A percentile compares a stretch with the other conserved stretches of the same genome.
phyloP scores from a whole-genome alignment of 1,140 invertebrate genomes.

The Conopomorpha cramerella region DNA sequence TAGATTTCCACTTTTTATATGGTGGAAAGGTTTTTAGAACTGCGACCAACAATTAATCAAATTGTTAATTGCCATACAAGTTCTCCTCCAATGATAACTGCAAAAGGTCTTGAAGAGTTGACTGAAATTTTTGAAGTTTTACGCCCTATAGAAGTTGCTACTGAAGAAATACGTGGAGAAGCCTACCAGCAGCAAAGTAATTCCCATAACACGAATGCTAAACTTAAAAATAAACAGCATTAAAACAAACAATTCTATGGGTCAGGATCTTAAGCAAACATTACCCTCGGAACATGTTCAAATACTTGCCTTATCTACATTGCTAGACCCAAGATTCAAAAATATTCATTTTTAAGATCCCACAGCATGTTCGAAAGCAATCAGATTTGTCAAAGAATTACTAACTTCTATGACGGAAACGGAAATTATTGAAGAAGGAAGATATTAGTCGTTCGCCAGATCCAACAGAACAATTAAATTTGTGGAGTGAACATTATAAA shows the following conservation, averaged over 20 bases:
- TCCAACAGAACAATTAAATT: too few species aligned
- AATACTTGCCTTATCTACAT: conserved; percentile 14
- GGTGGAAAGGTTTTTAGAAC: conserved; percentile 18
- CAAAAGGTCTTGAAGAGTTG: conserved; percentile 10
- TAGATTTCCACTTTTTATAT: conserved; percentile 23
- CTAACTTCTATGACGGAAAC: too few species aligned
- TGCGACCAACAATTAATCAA: conserved; percentile 10
- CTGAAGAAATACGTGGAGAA: too few species aligned
- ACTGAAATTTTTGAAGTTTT: too few species aligned
- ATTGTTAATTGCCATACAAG: conserved; percentile 13
- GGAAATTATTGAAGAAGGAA: too few species aligned
- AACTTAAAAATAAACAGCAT: conserved; percentile 12
- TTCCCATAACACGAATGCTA: conserved; percentile 7
- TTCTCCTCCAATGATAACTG: conserved; percentile 11
- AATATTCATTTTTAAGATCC: conserved; percentile 17
- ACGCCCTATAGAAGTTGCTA: conserved; percentile 11
- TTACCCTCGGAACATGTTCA: conserved; percentile 12
- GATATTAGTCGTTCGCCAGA: too few species aligned
- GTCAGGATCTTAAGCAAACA: conserved; percentile 14
- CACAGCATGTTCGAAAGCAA: conserved; percentile 12
- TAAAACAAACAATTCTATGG: conserved; percentile 9
- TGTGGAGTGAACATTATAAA: too few species aligned
- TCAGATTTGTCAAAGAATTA: conserved; percentile 11
- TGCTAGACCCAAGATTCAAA: conserved; percentile 24
- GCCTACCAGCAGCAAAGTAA: too few species aligned